Evolutionary conservation across 2,888 invertebrate genomes (phyloP).

Genomic region (Ligdia adustata): DNA sequence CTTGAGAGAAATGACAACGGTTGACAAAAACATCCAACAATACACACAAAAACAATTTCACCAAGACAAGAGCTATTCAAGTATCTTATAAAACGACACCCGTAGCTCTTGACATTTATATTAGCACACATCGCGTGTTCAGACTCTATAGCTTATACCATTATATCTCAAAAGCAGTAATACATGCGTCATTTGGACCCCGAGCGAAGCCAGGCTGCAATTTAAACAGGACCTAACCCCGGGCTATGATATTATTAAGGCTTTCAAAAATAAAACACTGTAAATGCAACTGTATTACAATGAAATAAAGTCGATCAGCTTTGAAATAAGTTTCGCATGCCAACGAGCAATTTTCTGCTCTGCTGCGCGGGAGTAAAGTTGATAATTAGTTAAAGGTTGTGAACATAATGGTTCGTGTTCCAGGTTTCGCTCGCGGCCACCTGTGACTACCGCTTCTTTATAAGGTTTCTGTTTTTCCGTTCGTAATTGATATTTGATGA

Average conservation of each 20-base stretch:
- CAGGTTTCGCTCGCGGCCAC: conserved; percentile 28
- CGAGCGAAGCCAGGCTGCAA: conserved; percentile 35
- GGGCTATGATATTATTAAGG: conserved; percentile 26
- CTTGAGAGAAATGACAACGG: no score
- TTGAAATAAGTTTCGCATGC: neutral
- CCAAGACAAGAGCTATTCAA: no score
- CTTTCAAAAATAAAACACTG: conserved; percentile 1
- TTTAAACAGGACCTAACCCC: conserved; percentile 46
- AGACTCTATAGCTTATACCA: conserved; percentile 4
- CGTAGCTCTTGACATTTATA: conserved; percentile 12
- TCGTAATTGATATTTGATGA: conserved; percentile 35
- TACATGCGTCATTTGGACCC: conserved; percentile 35
- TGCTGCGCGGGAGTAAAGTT: conserved; percentile 13
- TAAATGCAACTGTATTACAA: conserved; percentile 4
- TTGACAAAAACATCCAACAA: no score
- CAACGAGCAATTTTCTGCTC: conserved; percentile 6
- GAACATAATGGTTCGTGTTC: conserved; percentile 1
- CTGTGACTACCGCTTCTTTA: conserved; percentile 30
- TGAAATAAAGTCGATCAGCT: neutral
- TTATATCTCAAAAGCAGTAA: conserved; percentile 14
- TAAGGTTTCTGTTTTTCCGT: conserved; percentile 29
- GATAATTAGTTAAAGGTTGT: conserved; percentile 1
- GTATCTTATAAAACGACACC: neutral
- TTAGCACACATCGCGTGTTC: conserved; percentile 20
- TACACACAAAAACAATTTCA: no score